Conservation (phyloP, 1,140 invertebrate genomes). For the Nasonia vitripennis region DNA sequence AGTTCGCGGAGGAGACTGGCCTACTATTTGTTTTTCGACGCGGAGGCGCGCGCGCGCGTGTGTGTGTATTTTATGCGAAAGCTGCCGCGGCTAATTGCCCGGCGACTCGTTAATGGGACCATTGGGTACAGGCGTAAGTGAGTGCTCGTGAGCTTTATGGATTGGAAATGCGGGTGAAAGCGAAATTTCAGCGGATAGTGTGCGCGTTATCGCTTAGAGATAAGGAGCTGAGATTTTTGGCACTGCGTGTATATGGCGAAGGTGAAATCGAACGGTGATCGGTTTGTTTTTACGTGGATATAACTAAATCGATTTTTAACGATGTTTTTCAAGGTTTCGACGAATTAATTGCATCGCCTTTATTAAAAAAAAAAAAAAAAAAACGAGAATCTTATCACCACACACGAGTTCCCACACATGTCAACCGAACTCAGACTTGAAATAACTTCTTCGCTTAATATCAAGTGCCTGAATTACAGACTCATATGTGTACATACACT, state of each 20-base stretch:
- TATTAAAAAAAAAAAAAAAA: too few species aligned
- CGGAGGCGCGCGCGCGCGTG: background rate
- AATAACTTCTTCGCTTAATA: too few species aligned
- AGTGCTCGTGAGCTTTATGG: background rate
- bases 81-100: constrained; percentile 8
- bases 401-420: too few species aligned
- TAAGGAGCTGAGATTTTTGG: background rate
- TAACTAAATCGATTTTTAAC: too few species aligned
- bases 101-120: constrained; percentile 4
- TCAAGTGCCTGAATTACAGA: too few species aligned
- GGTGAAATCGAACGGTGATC: background rate
- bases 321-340: too few species aligned
- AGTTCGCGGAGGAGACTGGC: constrained; percentile 16
- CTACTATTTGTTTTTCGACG: constrained; percentile 26
- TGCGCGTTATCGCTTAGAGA: background rate
- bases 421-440: too few species aligned
- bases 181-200: background rate
- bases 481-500: background rate
- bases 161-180: constrained; percentile 12
- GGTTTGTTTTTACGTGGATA: background rate
- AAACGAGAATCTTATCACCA: too few species aligned
- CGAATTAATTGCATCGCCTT: too few species aligned
- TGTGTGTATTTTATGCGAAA: background rate
- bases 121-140: background rate
- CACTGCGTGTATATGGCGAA: background rate